These are phyloP conservation scores for Myopa testacea DNA, from an alignment of 2,888 invertebrate genomes.

Conservation along the genomic window DNA sequence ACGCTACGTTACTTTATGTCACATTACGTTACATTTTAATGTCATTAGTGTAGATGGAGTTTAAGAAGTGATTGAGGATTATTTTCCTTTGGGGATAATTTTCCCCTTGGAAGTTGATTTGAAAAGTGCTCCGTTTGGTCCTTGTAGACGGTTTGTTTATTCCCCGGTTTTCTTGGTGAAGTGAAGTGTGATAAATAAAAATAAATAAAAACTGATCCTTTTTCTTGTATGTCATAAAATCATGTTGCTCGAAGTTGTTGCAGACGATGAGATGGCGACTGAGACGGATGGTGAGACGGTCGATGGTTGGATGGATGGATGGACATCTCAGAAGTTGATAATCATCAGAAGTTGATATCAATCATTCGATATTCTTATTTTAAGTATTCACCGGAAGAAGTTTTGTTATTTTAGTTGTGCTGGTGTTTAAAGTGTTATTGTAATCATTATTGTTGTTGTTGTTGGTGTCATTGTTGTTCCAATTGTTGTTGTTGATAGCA, in stretches of 20 bases:
- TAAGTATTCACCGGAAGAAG: slow-evolving; percentile 58
- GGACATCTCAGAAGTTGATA: slow-evolving; percentile 3
- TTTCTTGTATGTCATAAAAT: background rate
- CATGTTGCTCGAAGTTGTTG: slow-evolving; percentile 32
- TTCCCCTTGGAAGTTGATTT: too few relatives aligned
- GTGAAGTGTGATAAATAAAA: background rate
- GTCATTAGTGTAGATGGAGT: too few relatives aligned
- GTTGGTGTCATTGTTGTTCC: slow-evolving; percentile 31
- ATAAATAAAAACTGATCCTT: slow-evolving; percentile 18
- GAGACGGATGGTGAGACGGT: background rate
- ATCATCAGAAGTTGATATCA: background rate
- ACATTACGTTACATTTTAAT: too few relatives aligned
- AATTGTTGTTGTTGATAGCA: slow-evolving; percentile 51
- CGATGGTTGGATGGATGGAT: background rate
- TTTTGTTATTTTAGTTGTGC: slow-evolving; percentile 58
- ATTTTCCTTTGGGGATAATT: background rate
- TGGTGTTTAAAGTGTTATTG: slow-evolving; percentile 25
- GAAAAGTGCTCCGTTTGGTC: background rate
- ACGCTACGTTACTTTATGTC: too few relatives aligned
- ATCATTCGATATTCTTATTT: slow-evolving; percentile 21
- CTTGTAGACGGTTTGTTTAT: slow-evolving; percentile 6
- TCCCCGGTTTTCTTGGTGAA: too few relatives aligned
- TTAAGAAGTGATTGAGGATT: too few relatives aligned
- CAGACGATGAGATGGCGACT: background rate
- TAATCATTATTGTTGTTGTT: slow-evolving; percentile 43